These are phyloP conservation scores for Anas platyrhynchos DNA, from an alignment of 2,113 vertebrate species.

Conservation along the genomic window DNA sequence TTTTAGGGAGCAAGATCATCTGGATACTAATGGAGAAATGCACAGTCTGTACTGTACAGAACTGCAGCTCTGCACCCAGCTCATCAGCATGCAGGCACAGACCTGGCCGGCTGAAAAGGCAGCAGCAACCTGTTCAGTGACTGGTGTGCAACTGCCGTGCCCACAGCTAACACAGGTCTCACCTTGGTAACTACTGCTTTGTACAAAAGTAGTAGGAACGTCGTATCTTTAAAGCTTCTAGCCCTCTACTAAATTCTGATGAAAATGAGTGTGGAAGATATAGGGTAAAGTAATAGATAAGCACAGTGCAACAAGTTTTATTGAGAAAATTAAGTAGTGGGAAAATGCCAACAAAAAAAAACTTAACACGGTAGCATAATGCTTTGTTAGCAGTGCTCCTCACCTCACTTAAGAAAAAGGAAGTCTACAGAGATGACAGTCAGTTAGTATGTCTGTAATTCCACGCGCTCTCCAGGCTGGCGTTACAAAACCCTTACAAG, in stretches of 20 bases:
- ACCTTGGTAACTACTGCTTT: not conserved
- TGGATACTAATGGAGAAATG: not conserved
- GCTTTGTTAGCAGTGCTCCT: not conserved
- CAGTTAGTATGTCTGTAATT: not conserved
- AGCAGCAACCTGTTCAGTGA: not conserved
- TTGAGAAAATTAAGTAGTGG: not conserved
- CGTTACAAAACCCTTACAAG: not conserved
- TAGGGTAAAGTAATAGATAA: not conserved
- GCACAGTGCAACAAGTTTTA: not conserved
- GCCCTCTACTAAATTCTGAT: not conserved
- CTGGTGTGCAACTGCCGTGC: not conserved
- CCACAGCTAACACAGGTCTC: not conserved
- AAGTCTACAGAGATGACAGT: not conserved
- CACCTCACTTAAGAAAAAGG: not conserved
- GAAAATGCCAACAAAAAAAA: not conserved
- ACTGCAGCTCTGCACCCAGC: not conserved
- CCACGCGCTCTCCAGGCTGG: not conserved
- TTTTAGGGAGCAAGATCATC: not conserved
- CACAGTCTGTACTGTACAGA: accelerated
- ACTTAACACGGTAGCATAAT: not conserved
- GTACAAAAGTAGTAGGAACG: not conserved
- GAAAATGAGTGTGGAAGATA: not conserved
- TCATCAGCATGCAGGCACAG: not conserved
- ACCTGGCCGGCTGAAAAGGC: not conserved
- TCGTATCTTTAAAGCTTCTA: not conserved